Conservation (phyloP, 1,140 invertebrate genomes). For the Drosophila serrata region DNA sequence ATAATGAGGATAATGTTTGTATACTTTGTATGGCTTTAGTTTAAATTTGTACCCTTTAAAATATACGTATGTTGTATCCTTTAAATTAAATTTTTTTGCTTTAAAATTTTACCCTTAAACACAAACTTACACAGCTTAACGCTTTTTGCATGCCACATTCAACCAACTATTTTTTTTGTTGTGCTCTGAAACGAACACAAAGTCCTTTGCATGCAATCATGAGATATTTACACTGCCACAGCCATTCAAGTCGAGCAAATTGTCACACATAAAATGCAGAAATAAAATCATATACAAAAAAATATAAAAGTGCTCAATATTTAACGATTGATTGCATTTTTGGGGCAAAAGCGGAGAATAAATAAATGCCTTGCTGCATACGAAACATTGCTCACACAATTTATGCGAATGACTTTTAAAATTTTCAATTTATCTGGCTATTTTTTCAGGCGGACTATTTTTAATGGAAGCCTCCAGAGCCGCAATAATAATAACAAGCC, state of each 20-base stretch:
- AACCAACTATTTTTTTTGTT: conserved; percentile 16
- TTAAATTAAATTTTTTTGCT: not conserved
- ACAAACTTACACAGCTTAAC: not conserved
- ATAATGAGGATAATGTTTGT: too few relatives aligned
- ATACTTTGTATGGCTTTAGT: too few relatives aligned
- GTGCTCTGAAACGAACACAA: not conserved
- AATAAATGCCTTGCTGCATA: conserved; percentile 7
- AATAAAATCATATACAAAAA: conserved; percentile 25
- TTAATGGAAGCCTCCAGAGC: conserved; percentile 33
- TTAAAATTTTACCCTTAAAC: not conserved
- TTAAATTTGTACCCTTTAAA: too few relatives aligned
- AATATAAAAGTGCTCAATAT: conserved; percentile 30
- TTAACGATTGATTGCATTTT: conserved; percentile 57
- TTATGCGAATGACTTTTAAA: conserved; percentile 59
- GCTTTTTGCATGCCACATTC: not conserved
- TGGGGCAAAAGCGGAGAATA: conserved; percentile 6
- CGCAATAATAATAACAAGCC: conserved; percentile 16
- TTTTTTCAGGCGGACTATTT: conserved; percentile 50
- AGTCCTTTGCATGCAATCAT: conserved; percentile 18
- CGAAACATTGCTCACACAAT: conserved; percentile 16
- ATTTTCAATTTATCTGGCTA: conserved; percentile 48
- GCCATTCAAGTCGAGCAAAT: conserved; percentile 35
- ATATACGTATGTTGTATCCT: too few relatives aligned
- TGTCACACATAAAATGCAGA: conserved; percentile 16
- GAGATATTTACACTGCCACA: conserved; percentile 42